phyloP scores from a whole-genome alignment of 2,888 invertebrate species.

The Invenusta paracnida region DNA sequence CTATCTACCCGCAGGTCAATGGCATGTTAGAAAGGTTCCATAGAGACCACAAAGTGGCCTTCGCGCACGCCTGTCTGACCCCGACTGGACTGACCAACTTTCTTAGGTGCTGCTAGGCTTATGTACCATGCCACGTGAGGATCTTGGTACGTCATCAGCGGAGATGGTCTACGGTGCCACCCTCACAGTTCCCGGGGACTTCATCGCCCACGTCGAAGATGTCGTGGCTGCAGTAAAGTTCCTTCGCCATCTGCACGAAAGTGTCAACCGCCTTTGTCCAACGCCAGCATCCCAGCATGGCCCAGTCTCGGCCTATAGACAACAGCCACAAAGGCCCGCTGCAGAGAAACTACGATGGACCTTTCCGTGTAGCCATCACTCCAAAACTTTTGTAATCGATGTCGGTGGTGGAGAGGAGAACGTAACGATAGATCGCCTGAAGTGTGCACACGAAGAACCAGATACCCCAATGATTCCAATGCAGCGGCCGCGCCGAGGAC shows the following conservation, averaged over 20 bases:
- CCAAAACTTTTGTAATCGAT: background rate
- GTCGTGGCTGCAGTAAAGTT: background rate
- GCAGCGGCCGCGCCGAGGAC: background rate
- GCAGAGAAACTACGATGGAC: background rate
- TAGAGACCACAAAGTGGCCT: constrained; percentile 58
- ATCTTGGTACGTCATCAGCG: background rate
- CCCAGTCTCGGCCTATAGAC: background rate
- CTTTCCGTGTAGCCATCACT: constrained; percentile 2
- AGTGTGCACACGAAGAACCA: background rate
- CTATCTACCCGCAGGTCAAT: constrained; percentile 50
- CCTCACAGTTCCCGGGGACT: constrained; percentile 7
- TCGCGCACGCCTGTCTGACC: constrained; percentile 38
- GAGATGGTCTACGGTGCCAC: constrained; percentile 19
- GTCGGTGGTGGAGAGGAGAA: background rate
- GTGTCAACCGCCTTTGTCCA: constrained; percentile 12
- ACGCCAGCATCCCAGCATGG: background rate
- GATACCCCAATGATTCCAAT: background rate
- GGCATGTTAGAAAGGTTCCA: constrained; percentile 60
- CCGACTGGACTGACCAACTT: constrained; percentile 50
- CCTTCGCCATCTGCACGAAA: background rate
- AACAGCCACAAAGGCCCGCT: background rate
- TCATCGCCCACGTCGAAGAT: background rate
- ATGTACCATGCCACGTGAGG: constrained; percentile 44
- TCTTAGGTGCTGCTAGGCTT: constrained; percentile 53
- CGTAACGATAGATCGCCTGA: background rate